Conservation (phyloP, 2,113 vertebrate species). For the Corydoras sp. region DNA sequence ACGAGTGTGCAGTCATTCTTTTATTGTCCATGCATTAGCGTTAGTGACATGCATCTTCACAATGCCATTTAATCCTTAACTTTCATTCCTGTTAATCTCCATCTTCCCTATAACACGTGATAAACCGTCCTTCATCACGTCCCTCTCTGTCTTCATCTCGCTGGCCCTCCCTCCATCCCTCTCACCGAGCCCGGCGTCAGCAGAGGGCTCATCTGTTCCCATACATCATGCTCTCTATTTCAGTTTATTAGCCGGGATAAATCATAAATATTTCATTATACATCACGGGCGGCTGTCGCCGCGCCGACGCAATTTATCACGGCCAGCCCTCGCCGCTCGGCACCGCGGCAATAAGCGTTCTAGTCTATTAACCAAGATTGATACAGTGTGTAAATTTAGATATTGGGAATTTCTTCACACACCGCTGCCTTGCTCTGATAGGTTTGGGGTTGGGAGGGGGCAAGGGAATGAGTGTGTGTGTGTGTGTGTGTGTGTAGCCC, state of each 20-base stretch:
- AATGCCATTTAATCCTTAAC: too few relatives aligned
- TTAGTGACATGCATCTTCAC: too few relatives aligned
- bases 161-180: slow-evolving; percentile 27
- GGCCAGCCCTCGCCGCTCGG: slow-evolving; percentile 66
- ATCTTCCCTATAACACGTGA: slow-evolving; percentile 29
- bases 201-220: slow-evolving; percentile 81
- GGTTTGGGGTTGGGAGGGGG: slow-evolving; percentile 51
- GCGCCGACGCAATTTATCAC: slow-evolving; percentile 85
- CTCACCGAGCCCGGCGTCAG: slow-evolving; percentile 56
- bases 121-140: slow-evolving; percentile 11
- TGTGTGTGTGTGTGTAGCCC: neutral
- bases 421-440: slow-evolving; percentile 68
- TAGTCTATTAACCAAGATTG: slow-evolving; percentile 93
- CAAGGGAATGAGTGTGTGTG: slow-evolving; percentile 26
- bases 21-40: too few relatives aligned
- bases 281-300: slow-evolving; percentile 70
- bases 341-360: slow-evolving; percentile 71
- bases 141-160: slow-evolving; percentile 26
- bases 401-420: slow-evolving; percentile 80
- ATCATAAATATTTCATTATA: slow-evolving; percentile 92
- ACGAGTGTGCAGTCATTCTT: too few relatives aligned
- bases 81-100: slow-evolving; percentile 22
- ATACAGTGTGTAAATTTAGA: slow-evolving; percentile 78
- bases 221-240: slow-evolving; percentile 85
- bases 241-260: slow-evolving; percentile 92